A percentile compares a stretch with the other conserved stretches of the same genome.
Evolutionary conservation across 2,888 invertebrate genomes (phyloP).

Genomic region (Sesia apiformis): DNA sequence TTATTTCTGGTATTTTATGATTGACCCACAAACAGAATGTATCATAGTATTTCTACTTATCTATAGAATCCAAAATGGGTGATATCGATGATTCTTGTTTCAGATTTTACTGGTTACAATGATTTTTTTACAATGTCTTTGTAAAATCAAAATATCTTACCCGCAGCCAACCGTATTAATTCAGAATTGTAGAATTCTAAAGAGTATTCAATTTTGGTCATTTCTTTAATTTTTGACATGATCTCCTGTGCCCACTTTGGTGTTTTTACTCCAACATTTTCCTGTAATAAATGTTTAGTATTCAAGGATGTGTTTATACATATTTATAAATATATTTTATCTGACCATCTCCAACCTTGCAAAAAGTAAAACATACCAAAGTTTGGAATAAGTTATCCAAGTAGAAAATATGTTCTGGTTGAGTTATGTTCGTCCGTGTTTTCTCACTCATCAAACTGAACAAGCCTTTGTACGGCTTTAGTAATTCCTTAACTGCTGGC

Average conservation of each 20-base stretch:
- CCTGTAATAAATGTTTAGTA: conserved; percentile 26
- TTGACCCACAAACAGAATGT: too few relatives aligned
- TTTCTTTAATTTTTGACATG: conserved; percentile 55
- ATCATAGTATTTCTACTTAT: too few relatives aligned
- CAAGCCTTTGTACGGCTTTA: conserved; percentile 38
- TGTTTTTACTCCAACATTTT: conserved; percentile 46
- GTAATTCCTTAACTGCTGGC: conserved; percentile 34
- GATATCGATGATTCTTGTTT: too few relatives aligned
- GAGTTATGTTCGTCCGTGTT: conserved; percentile 50
- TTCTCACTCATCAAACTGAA: conserved; percentile 36
- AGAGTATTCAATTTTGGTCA: conserved; percentile 60
- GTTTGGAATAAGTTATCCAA: conserved; percentile 65
- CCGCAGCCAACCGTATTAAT: conserved; percentile 46
- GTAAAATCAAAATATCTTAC: conserved; percentile 19
- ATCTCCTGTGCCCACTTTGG: conserved; percentile 52
- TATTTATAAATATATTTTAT: neutral
- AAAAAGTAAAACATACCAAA: conserved; percentile 34
- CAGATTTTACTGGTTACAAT: too few relatives aligned
- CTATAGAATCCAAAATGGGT: too few relatives aligned
- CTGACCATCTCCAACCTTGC: neutral
- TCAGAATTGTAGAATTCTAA: conserved; percentile 44
- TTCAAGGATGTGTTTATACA: neutral
- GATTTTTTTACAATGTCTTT: too few relatives aligned
- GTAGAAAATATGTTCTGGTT: conserved; percentile 54
- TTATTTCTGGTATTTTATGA: too few relatives aligned